These are phyloP conservation scores for Lathronympha strigana DNA, from an alignment of 2,888 invertebrate species.

Conservation along the genomic window DNA sequence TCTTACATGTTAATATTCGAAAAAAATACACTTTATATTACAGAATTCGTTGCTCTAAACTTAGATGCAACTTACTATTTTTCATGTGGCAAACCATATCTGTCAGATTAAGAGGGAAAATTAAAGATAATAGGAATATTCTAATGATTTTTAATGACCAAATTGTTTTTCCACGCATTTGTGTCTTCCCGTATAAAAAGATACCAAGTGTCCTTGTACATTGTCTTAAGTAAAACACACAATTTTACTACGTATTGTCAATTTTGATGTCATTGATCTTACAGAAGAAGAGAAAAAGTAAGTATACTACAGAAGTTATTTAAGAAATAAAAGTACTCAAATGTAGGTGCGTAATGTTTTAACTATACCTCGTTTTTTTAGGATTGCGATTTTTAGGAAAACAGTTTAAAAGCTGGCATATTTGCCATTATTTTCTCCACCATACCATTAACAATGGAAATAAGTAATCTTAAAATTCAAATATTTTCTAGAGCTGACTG, in stretches of 20 bases:
- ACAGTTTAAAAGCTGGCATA: too few relatives aligned
- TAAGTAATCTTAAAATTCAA: too few relatives aligned
- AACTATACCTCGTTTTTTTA: too few relatives aligned
- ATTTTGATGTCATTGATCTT: conserved; percentile 18
- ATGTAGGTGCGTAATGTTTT: not conserved
- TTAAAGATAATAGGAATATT: too few relatives aligned
- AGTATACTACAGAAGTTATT: not conserved
- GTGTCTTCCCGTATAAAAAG: not conserved
- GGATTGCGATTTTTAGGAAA: too few relatives aligned
- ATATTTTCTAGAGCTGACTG: too few relatives aligned
- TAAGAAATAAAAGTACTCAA: not conserved
- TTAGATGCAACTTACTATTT: not conserved
- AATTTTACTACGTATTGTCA: conserved; percentile 16
- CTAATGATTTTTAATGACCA: too few relatives aligned
- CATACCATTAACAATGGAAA: too few relatives aligned
- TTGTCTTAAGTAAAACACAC: not conserved
- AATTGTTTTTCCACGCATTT: too few relatives aligned
- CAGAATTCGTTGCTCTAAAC: not conserved
- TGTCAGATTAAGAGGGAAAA: too few relatives aligned
- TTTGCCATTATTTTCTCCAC: too few relatives aligned
- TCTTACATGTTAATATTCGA: not conserved
- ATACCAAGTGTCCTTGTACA: not conserved
- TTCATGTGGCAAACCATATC: too few relatives aligned
- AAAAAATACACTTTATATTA: not conserved
- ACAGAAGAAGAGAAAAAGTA: not conserved